Evolutionary conservation across 2,888 invertebrate species (phyloP).

Genomic region (Villa cingulata): DNA sequence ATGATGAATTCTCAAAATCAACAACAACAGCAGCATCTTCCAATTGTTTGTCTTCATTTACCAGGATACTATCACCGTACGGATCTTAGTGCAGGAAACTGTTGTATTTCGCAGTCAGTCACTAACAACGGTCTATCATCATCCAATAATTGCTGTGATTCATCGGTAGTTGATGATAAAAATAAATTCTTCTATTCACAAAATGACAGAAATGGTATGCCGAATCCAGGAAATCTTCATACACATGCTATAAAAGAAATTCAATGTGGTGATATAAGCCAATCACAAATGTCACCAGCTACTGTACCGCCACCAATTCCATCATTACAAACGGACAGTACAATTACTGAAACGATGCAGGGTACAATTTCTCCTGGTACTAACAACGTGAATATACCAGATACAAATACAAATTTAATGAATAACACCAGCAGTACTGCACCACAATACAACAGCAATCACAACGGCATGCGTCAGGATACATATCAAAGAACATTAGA

Average conservation of each 20-base stretch:
- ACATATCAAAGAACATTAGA: conserved; percentile 80
- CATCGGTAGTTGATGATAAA: conserved; percentile 9
- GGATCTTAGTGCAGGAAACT: conserved; percentile 16
- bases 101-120: conserved; percentile 12
- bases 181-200: conserved; percentile 11
- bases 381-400: conserved; percentile 14
- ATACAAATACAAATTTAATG: conserved; percentile 9
- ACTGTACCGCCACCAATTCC: conserved; percentile 6
- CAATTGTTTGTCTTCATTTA: conserved; percentile 11
- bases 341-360: conserved; percentile 4
- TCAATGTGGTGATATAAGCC: conserved; percentile 42
- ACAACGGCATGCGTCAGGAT: conserved; percentile 57
- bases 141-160: conserved; percentile 7
- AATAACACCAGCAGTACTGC: background rate
- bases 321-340: conserved; percentile 2
- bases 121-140: background rate
- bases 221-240: conserved; percentile 6
- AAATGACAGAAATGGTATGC: background rate
- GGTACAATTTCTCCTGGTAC: conserved; percentile 4
- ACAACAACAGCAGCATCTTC: conserved; percentile 1
- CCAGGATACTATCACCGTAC: conserved; percentile 18
- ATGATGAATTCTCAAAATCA: conserved; percentile 3
- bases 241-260: conserved; percentile 31
- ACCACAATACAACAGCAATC: background rate
- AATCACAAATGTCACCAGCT: conserved; percentile 41